Base-by-base conservation (phyloP, 2,113 vertebrate species). In the Trematocara nigrifrons region DNA sequence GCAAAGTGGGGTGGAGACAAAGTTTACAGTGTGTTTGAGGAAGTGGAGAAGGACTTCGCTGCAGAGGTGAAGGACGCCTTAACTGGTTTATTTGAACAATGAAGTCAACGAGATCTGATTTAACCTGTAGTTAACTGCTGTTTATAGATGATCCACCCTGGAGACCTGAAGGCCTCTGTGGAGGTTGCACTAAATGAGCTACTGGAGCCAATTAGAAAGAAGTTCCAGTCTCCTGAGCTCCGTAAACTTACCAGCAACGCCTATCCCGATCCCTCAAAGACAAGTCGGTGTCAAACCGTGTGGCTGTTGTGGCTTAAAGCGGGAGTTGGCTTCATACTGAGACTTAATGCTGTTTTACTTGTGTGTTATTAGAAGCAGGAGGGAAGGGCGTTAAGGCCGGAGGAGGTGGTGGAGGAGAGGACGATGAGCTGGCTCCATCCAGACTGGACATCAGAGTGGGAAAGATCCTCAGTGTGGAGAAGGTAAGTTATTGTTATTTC, bases 1-100 rank as follows among this genome's bases (percentile, higher is more conserved):
- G 94, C 97, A 51, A 99, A 99, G 79, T 99, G 94, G 95, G 99
- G 99, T n/a, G 99, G 98, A 88, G 98, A 98, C 90, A 97, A 98
- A 96, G 95, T 97, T 84, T 99, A 98, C 94, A 97, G 96, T 0
- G 89, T 4, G 4, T 99, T 96, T 5, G 95, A 96, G 52, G 96
- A 97, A 40, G 94, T 99, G 87, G 98, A 99, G 94, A 97, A 98
- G 85, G 98, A 99, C 85, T 99, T 99, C 85, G 96, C 96, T 80
- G 96, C 94, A 29, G 97, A 99, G 97, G 99, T 99, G 94, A 86
- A 71, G 9, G 6, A 6, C 2, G 33, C n/a, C 16, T 12, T 8
- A 29, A 11, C n/a, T 80, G 2, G 9, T 35, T 81, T 66, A 49
- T 82, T 29, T 54, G 6, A 38, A 54, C 3, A 84, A 6, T 47